These are phyloP conservation scores for Aurelia coerulea DNA, from an alignment of 30 jellyfish, hydroid and myxozoan species.

Conservation along the genomic window DNA sequence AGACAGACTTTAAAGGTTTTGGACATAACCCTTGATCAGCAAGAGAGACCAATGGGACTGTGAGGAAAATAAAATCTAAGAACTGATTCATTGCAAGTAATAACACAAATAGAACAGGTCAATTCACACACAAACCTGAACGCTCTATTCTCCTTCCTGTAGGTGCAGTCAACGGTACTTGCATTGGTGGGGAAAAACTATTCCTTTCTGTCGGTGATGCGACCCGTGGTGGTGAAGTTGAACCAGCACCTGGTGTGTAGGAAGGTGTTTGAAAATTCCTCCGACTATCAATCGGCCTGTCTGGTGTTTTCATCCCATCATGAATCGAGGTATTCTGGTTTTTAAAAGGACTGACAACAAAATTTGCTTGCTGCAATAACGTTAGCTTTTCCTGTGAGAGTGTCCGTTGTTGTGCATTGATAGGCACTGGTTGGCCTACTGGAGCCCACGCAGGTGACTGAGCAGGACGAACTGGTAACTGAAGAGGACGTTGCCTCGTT, in stretches of 20 bases:
- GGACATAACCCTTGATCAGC: no score
- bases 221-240: conserved; percentile 55
- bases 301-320: conserved; percentile 42
- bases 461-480: conserved; percentile 51
- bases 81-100: no score
- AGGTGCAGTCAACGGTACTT: neutral
- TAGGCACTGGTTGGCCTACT: conserved; percentile 31
- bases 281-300: conserved; percentile 9
- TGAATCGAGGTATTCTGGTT: conserved; percentile 1
- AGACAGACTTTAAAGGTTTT: no score
- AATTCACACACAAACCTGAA: conserved; percentile 15
- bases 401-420: conserved; percentile 15
- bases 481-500: conserved; percentile 29
- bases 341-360: conserved; percentile 6
- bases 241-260: conserved; percentile 7
- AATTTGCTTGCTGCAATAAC: conserved; percentile 53
- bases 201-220: conserved; percentile 59
- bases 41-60: no score
- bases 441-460: conserved; percentile 66
- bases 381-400: conserved; percentile 65
- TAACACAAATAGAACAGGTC: no score
- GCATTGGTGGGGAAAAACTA: conserved; percentile 19
- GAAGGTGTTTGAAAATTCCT: conserved; percentile 20
- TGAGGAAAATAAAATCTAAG: no score
- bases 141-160: conserved; percentile 33